A percentile compares a stretch with the other conserved stretches of the same genome.
phyloP scores from a whole-genome alignment of 2,113 vertebrate genomes.

The Aegithalos caudatus region DNA sequence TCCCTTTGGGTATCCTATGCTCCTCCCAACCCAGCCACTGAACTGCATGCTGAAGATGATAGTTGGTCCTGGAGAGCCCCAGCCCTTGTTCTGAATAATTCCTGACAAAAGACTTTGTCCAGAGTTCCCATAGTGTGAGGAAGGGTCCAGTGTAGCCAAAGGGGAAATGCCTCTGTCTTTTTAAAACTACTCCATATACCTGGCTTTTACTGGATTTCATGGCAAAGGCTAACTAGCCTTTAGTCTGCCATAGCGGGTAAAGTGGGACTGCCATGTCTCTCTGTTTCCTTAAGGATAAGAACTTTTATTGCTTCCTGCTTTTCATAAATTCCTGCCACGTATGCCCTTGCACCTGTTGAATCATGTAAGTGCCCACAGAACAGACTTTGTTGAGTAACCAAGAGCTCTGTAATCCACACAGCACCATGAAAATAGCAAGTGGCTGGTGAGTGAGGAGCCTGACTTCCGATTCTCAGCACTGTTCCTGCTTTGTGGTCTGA shows the following conservation, averaged over 20 bases:
- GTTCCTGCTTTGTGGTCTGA: neutral
- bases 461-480: neutral
- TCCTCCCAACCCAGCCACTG: neutral
- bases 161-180: neutral
- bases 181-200: neutral
- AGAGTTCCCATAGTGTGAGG: neutral
- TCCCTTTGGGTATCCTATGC: neutral
- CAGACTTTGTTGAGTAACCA: neutral
- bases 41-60: neutral
- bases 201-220: neutral
- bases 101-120: neutral
- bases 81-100: neutral
- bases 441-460: neutral
- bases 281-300: neutral
- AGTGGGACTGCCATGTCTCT: neutral
- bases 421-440: neutral
- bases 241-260: neutral
- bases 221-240: neutral
- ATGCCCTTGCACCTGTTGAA: neutral
- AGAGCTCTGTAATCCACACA: neutral
- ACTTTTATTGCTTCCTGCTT: neutral
- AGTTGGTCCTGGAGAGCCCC: neutral
- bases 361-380: neutral
- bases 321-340: neutral
- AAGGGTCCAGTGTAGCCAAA: neutral